Percentiles rank a stretch among this genome's conserved stretches.
These are phyloP conservation scores for Psittacula echo DNA, from an alignment of 2,797 vertebrate species.

Conservation along the genomic window DNA sequence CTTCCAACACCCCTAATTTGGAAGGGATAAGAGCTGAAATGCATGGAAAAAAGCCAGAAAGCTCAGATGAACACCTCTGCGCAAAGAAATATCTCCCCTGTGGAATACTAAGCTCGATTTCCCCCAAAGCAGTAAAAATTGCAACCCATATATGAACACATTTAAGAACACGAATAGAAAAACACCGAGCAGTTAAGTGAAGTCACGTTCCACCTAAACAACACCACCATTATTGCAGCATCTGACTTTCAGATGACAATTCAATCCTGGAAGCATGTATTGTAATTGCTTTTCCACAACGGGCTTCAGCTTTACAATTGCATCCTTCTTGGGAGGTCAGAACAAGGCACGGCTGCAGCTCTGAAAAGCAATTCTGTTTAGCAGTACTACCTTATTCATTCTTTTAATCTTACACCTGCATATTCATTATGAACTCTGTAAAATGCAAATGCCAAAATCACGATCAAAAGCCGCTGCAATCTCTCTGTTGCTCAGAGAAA, in stretches of 20 bases:
- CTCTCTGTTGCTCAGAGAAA: not conserved
- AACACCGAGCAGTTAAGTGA: not conserved
- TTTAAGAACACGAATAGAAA: not conserved
- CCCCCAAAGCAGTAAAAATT: not conserved
- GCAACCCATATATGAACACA: not conserved
- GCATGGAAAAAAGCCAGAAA: not conserved
- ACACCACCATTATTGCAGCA: not conserved
- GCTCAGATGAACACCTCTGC: not conserved
- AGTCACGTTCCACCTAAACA: slow-evolving; percentile 39
- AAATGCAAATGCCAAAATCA: not conserved
- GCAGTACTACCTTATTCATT: slow-evolving; percentile 2
- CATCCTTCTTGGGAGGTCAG: slow-evolving; percentile 27
- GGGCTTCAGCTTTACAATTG: not conserved
- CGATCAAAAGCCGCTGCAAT: not conserved
- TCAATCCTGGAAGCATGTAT: slow-evolving; percentile 1
- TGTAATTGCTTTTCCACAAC: slow-evolving; percentile 52
- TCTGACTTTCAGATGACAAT: slow-evolving; percentile 50
- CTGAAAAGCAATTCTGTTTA: slow-evolving; percentile 18
- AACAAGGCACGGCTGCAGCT: not conserved
- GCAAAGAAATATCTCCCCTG: not conserved
- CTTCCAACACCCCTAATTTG: not conserved
- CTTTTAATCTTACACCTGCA: slow-evolving; percentile 63
- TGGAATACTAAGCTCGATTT: not conserved
- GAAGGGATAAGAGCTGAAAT: not conserved
- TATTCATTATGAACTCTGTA: not conserved